Base-by-base conservation (phyloP, 2,888 invertebrate genomes). In the Zele albiditarsus region DNA sequence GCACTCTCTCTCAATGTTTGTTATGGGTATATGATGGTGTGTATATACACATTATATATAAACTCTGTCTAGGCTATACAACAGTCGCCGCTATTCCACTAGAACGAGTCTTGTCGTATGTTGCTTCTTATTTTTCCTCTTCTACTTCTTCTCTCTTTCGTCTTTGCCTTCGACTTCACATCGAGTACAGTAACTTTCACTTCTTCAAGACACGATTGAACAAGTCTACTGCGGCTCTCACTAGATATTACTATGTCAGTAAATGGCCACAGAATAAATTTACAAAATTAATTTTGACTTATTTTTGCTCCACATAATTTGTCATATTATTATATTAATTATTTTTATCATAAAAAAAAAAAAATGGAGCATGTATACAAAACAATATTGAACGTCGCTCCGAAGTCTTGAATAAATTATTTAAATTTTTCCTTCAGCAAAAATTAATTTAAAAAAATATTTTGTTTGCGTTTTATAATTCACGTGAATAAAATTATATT, bases 1-100 rank as follows among this genome's bases (percentile, higher is more conserved):
- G 78, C 80, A 77, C 77, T 75, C 79, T 79, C 79, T 81, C 80
- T 82, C 74, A 78, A 77, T 77, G 72, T 76, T 71, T 67, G 67
- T 58, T 60, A 60, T 67, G 71, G 71, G 68, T 75, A 71, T 67
- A 33, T 28, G 16, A 33, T 66, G 66, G 20, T 62, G 25, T 65
- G 14, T 25, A 65, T 65, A 28, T 0, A 10, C 8, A 14, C n/a
- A 16, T 67, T 16, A 12, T 46, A 53, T 53, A 53, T 23, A 53
- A 53, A 20, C n/a, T 1, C 53, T 53, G 53, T 53, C 53, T 53
- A 53, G 53, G 53, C 20, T 53, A 3, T 53, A 53, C 53, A 53
- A 53, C 53, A 53, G 53, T 20, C n/a, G 53, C 53, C 20, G 20
- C 53, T 53, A 53, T 53, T 53, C 10, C 8, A 20, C 20, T 16